phyloP scores from a whole-genome alignment of 2,888 invertebrate species.

The Pseudoips prasinana region DNA sequence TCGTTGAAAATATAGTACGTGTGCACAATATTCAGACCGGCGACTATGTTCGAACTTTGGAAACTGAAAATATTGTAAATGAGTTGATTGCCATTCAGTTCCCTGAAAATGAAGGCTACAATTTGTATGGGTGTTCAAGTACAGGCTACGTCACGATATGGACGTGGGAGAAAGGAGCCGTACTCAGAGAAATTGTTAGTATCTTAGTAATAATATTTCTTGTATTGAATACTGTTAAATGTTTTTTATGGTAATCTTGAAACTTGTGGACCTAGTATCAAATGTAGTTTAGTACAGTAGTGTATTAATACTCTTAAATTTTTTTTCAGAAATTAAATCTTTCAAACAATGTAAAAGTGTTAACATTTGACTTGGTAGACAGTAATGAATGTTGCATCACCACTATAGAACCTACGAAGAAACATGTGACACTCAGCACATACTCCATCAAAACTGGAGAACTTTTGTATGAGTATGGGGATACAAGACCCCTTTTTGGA shows the following conservation, averaged over 20 bases:
- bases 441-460: slow-evolving; percentile 57
- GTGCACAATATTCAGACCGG: slow-evolving; percentile 72
- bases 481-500: slow-evolving; percentile 15
- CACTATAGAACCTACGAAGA: slow-evolving; percentile 19
- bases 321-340: slow-evolving; percentile 57
- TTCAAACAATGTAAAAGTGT: slow-evolving; percentile 40
- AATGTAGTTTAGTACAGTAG: no score
- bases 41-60: slow-evolving; percentile 64
- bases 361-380: slow-evolving; percentile 65
- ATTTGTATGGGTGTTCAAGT: slow-evolving; percentile 69
- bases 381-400: slow-evolving; percentile 63
- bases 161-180: slow-evolving; percentile 76
- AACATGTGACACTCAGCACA: slow-evolving; percentile 40
- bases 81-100: slow-evolving; percentile 64
- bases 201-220: no score
- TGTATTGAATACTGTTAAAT: no score
- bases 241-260: no score
- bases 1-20: slow-evolving; percentile 67
- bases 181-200: slow-evolving; percentile 68
- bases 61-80: slow-evolving; percentile 55
- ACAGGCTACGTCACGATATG: slow-evolving; percentile 62
- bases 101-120: slow-evolving; percentile 63
- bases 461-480: slow-evolving; percentile 41
- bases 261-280: no score
- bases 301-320: no score